These are phyloP conservation scores for Geococcyx californianus DNA, from an alignment of 2,113 vertebrate species.

Conservation along the genomic window DNA sequence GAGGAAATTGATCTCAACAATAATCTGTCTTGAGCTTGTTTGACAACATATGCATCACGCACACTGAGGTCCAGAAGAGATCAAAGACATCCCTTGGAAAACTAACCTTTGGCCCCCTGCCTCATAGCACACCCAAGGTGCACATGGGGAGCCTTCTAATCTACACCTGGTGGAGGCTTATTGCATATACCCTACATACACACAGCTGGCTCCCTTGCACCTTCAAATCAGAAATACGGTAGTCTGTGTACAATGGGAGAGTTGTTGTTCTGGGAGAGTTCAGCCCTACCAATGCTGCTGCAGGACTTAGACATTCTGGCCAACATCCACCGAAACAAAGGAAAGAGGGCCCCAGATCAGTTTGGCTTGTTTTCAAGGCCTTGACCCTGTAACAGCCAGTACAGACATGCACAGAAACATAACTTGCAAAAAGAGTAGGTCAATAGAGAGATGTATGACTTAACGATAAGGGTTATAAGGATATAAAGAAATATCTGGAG, in stretches of 20 bases:
- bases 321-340: slow-evolving; percentile 33
- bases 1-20: not conserved
- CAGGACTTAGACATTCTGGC: not conserved
- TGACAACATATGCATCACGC: not conserved
- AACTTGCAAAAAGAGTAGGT: slow-evolving; percentile 3
- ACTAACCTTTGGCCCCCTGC: not conserved
- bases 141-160: not conserved
- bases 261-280: not conserved
- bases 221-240: not conserved
- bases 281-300: not conserved
- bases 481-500: not conserved
- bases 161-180: not conserved
- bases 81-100: not conserved
- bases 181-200: not conserved
- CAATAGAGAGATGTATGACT: slow-evolving; percentile 6
- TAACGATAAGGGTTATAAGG: not conserved
- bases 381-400: slow-evolving; percentile 14
- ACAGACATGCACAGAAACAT: slow-evolving; percentile 38
- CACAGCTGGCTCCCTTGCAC: not conserved
- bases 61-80: not conserved
- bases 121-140: not conserved
- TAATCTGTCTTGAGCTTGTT: not conserved
- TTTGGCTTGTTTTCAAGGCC: slow-evolving; percentile 28
- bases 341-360: not conserved
- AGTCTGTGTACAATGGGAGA: not conserved